Evolutionary conservation across 2,888 invertebrate species (phyloP).

Genomic region (Diploptera punctata): DNA sequence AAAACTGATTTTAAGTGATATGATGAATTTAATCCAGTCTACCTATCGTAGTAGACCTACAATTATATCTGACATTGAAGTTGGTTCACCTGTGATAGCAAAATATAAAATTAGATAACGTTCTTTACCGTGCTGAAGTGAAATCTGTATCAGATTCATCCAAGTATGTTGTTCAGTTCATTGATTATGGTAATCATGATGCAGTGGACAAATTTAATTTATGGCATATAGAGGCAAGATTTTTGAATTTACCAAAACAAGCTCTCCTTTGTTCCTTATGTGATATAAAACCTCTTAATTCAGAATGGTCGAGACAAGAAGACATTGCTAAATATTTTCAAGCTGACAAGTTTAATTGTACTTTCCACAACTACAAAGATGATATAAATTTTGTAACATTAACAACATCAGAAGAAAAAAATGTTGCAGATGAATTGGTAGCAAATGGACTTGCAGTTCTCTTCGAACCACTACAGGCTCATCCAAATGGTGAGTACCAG

Average conservation of each 20-base stretch:
- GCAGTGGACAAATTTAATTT: constrained; percentile 68
- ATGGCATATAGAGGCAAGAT: constrained; percentile 71
- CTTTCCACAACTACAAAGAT: constrained; percentile 59
- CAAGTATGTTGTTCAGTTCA: constrained; percentile 70
- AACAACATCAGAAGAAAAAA: constrained; percentile 52
- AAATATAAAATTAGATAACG: constrained; percentile 73
- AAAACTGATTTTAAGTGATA: constrained; percentile 64
- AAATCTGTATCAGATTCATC: constrained; percentile 49
- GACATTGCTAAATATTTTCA: constrained; percentile 67
- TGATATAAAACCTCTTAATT: constrained; percentile 63
- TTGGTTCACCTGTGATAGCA: constrained; percentile 72
- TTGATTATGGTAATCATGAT: constrained; percentile 79
- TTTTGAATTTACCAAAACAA: constrained; percentile 71
- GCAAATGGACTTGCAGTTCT: constrained; percentile 59
- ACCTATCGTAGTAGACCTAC: constrained; percentile 59
- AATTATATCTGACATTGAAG: constrained; percentile 54
- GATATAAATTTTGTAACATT: constrained; percentile 47
- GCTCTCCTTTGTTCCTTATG: constrained; percentile 71
- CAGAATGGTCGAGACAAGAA: constrained; percentile 62
- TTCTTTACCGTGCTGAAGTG: constrained; percentile 73
- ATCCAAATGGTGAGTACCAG: too few species aligned
- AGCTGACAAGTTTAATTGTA: constrained; percentile 64
- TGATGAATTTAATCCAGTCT: constrained; percentile 76
- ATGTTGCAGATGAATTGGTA: constrained; percentile 59
- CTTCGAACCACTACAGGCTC: too few species aligned